These are phyloP conservation scores for Macrochelys suwanniensis DNA, from an alignment of 2,797 vertebrate genomes.

Conservation along the genomic window DNA sequence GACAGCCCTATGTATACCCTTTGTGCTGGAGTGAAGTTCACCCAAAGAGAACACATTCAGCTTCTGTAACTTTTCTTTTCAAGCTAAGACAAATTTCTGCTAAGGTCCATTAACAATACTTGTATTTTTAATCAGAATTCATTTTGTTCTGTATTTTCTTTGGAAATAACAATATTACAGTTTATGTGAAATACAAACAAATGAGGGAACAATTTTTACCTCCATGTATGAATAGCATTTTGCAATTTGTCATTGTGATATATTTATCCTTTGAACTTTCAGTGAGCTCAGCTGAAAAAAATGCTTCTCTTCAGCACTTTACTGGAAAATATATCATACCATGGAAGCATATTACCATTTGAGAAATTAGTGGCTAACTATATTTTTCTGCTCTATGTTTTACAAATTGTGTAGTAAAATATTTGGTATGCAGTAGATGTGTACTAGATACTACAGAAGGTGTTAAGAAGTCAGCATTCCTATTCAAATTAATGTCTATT, in stretches of 20 bases:
- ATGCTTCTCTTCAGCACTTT: conserved; percentile 71
- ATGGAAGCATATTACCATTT: conserved; percentile 69
- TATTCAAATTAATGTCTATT: conserved; percentile 18
- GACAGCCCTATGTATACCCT: background rate
- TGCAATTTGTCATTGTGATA: conserved; percentile 78
- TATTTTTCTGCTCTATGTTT: conserved; percentile 64
- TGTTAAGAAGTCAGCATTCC: conserved; percentile 56
- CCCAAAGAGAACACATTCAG: conserved; percentile 41
- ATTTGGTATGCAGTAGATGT: conserved; percentile 65
- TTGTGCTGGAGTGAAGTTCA: conserved; percentile 39
- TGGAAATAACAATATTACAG: conserved; percentile 72
- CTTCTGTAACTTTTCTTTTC: conserved; percentile 16
- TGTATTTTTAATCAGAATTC: conserved; percentile 76
- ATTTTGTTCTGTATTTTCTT: conserved; percentile 78
- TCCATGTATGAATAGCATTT: conserved; percentile 75
- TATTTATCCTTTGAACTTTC: conserved; percentile 80
- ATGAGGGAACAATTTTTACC: conserved; percentile 73
- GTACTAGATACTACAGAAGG: conserved; percentile 44
- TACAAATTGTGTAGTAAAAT: conserved; percentile 59
- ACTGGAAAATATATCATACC: conserved; percentile 76
- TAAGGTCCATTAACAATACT: conserved; percentile 73
- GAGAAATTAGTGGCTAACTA: conserved; percentile 67
- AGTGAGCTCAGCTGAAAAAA: conserved; percentile 75
- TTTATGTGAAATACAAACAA: conserved; percentile 79
- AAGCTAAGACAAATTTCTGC: conserved; percentile 75